These are phyloP conservation scores for Tiliacea aurago DNA, from an alignment of 2,888 invertebrate genomes.

Conservation along the genomic window DNA sequence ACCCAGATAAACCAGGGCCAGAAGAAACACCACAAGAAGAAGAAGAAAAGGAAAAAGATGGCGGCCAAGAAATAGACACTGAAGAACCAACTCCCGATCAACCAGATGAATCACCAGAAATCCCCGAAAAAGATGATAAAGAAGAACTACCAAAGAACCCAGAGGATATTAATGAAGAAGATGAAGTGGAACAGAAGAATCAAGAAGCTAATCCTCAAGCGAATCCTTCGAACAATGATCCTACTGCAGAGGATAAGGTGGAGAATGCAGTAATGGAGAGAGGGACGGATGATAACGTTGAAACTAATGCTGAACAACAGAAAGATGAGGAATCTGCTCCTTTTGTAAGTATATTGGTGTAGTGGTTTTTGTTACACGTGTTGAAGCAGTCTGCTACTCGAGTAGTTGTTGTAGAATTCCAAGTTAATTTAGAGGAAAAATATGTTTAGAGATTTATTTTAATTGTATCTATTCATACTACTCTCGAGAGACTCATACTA, in stretches of 20 bases:
- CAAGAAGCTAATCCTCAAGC: slow-evolving; percentile 88
- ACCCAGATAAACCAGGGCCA: slow-evolving; percentile 54
- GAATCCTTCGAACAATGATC: slow-evolving; percentile 87
- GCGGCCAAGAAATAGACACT: slow-evolving; percentile 58
- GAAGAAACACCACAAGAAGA: slow-evolving; percentile 52
- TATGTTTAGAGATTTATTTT: not conserved
- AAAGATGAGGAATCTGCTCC: slow-evolving; percentile 85
- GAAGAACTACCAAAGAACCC: slow-evolving; percentile 84
- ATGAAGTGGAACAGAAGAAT: slow-evolving; percentile 83
- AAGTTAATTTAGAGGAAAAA: too few relatives aligned
- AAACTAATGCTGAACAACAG: slow-evolving; percentile 85
- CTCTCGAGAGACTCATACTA: too few relatives aligned
- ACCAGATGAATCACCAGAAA: slow-evolving; percentile 76
- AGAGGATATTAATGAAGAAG: slow-evolving; percentile 83
- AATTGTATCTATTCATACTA: not conserved
- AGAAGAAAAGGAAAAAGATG: slow-evolving; percentile 66
- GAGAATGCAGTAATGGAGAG: slow-evolving; percentile 88
- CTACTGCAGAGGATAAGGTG: slow-evolving; percentile 85
- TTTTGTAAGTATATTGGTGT: slow-evolving; percentile 74
- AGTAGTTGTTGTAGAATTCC: not conserved
- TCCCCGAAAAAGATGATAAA: slow-evolving; percentile 73
- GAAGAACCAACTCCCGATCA: slow-evolving; percentile 69
- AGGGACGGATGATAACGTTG: slow-evolving; percentile 88
- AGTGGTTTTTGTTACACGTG: not conserved
- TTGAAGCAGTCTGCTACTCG: not conserved